phyloP scores from a whole-genome alignment of 2,113 vertebrate species.

The Apteryx owenii region DNA sequence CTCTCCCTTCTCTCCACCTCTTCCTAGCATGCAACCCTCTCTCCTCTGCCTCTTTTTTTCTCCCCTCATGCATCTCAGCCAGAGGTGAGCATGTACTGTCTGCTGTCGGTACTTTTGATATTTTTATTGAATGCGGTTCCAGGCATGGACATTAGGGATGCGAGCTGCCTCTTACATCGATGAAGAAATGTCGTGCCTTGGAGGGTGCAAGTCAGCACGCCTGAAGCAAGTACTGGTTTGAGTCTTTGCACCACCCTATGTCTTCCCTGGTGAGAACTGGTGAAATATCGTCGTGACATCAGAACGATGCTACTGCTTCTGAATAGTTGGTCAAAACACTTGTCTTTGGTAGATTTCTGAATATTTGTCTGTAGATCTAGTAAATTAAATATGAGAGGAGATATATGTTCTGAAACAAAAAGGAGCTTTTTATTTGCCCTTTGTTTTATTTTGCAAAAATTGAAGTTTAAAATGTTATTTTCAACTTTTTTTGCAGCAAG shows the following conservation, averaged over 20 bases:
- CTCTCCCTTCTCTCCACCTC: not conserved
- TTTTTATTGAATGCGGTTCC: not conserved
- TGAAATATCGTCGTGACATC: not conserved
- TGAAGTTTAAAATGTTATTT: not conserved
- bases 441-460: not conserved
- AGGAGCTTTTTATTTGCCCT: not conserved
- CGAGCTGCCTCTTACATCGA: not conserved
- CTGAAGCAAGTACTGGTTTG: not conserved
- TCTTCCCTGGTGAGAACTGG: not conserved
- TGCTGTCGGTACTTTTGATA: not conserved
- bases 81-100: not conserved
- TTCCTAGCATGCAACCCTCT: not conserved
- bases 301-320: not conserved
- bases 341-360: not conserved
- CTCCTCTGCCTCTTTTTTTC: not conserved
- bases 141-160: not conserved
- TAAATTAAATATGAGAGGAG: not conserved
- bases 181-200: not conserved
- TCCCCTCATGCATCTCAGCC: not conserved
- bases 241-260: not conserved
- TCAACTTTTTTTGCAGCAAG: not conserved
- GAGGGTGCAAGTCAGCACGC: not conserved
- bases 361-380: not conserved
- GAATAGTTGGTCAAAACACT: not conserved
- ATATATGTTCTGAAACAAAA: not conserved